These are phyloP conservation scores for Scomber colias DNA, from an alignment of 2,113 vertebrate species.

Conservation along the genomic window DNA sequence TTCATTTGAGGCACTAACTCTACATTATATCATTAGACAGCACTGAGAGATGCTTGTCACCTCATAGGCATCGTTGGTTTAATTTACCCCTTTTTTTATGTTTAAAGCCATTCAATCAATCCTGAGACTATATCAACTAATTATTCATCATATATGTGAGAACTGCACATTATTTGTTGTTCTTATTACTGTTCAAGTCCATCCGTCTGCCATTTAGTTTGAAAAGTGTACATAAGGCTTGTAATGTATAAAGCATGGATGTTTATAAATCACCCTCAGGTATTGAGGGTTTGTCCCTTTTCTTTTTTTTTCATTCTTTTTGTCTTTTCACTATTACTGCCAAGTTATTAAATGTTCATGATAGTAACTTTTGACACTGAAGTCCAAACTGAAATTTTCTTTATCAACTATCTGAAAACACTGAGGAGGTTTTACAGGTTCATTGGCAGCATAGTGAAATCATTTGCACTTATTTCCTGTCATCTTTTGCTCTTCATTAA, in stretches of 20 bases:
- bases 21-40: neutral
- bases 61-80: conserved; percentile 13
- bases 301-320: neutral
- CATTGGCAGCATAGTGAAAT: no score
- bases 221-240: no score
- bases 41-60: neutral
- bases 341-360: conserved; percentile 31
- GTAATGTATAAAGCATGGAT: neutral
- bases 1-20: conserved; percentile 26
- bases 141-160: neutral
- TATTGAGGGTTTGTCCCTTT: no score
- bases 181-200: conserved; percentile 8
- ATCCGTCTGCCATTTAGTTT: neutral
- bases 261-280: neutral
- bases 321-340: neutral
- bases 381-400: neutral
- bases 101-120: conserved; percentile 17
- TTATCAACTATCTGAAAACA: neutral
- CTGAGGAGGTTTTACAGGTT: neutral
- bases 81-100: neutral
- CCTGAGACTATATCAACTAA: conserved; percentile 8
- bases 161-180: conserved; percentile 18
- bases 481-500: neutral
- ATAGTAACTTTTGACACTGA: neutral
- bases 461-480: conserved; percentile 3